Conservation (phyloP, 2,113 vertebrate species). For the Eretmochelys imbricata region DNA sequence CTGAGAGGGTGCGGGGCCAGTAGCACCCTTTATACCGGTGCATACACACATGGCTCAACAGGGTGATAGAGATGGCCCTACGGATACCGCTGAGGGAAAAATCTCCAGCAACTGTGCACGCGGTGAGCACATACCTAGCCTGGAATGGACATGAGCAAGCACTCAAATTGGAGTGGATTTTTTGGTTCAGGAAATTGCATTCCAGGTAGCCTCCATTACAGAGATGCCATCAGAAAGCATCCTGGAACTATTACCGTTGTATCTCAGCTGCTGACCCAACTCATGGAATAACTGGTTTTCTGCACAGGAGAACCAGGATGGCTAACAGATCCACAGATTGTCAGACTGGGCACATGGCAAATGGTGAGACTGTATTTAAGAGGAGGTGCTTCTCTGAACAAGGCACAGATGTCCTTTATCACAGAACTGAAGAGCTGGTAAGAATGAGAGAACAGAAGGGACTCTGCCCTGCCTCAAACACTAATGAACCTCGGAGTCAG, state of each 20-base stretch:
- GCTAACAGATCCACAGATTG: neutral
- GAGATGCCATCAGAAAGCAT: constrained; percentile 9
- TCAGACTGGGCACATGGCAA: neutral
- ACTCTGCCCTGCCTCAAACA: neutral
- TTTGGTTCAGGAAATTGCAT: neutral
- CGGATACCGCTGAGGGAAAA: too few relatives aligned
- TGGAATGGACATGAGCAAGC: too few relatives aligned
- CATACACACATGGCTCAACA: too few relatives aligned
- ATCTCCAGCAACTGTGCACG: too few relatives aligned
- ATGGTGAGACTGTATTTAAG: neutral
- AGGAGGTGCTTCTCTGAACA: neutral
- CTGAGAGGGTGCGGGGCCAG: too few relatives aligned
- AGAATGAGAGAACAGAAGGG: neutral
- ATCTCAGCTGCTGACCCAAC: neutral
- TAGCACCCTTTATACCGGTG: too few relatives aligned
- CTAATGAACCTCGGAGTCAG: neutral
- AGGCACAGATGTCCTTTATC: neutral
- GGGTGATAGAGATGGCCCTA: too few relatives aligned
- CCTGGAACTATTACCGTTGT: constrained; percentile 8
- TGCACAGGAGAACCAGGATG: neutral
- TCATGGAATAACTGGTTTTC: neutral
- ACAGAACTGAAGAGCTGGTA: neutral
- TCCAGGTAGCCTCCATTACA: neutral
- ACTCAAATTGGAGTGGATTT: neutral
- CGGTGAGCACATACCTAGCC: too few relatives aligned